A percentile compares a stretch with the other conserved stretches of the same genome.
Evolutionary conservation across 2,113 vertebrate genomes (phyloP).

Genomic region (Sapayoa aenigma): DNA sequence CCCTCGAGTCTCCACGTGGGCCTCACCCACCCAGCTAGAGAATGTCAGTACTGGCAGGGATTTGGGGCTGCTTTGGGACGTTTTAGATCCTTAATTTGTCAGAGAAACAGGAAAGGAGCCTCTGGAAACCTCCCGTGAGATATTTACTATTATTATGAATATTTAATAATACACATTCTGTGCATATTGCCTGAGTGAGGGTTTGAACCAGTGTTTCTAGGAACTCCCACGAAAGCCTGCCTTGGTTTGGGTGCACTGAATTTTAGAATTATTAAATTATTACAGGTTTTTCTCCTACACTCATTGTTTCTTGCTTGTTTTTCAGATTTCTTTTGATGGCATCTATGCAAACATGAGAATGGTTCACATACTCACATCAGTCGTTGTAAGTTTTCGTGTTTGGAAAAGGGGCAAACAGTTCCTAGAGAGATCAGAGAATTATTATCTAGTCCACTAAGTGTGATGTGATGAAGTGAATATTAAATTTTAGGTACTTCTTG

Average conservation of each 20-base stretch:
- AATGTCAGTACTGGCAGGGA: background rate
- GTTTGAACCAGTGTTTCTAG: background rate
- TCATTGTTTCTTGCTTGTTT: slow-evolving; percentile 31
- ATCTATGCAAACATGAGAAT: slow-evolving; percentile 99
- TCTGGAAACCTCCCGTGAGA: background rate
- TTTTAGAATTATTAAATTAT: background rate
- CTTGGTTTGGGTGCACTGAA: background rate
- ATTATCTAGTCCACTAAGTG: background rate
- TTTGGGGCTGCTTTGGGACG: background rate
- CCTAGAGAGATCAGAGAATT: background rate
- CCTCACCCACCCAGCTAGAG: background rate
- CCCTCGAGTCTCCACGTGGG: background rate
- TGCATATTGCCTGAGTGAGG: background rate
- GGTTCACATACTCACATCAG: slow-evolving; percentile 98
- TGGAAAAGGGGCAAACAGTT: background rate
- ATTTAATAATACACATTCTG: background rate
- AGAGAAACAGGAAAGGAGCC: background rate
- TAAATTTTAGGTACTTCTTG: background rate
- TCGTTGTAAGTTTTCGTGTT: slow-evolving; percentile 87
- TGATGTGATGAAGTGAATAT: background rate
- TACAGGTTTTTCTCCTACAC: background rate
- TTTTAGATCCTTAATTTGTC: background rate
- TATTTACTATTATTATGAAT: background rate
- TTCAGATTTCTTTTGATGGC: slow-evolving; percentile 94
- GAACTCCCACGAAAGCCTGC: background rate